These are phyloP conservation scores for Thunnus thynnus DNA, from an alignment of 2,113 vertebrate species.

Conservation along the genomic window DNA sequence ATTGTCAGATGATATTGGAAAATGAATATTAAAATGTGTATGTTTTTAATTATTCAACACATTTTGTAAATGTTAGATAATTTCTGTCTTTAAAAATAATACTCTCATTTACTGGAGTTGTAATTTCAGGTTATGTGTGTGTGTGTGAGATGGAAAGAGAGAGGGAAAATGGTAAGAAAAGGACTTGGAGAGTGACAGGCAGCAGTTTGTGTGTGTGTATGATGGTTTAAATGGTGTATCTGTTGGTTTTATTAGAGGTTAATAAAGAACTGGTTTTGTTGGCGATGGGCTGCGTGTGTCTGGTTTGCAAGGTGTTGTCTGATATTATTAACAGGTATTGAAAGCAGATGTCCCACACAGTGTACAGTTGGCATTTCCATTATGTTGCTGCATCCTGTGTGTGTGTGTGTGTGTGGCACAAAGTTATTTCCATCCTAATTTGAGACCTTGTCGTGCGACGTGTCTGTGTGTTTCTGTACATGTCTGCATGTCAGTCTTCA, in stretches of 20 bases:
- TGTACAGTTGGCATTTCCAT: slow-evolving; percentile 20
- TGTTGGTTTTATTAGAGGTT: not conserved
- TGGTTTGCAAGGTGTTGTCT: not conserved
- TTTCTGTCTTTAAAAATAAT: no score
- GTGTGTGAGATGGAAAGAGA: no score
- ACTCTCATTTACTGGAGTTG: no score
- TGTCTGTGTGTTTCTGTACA: slow-evolving; percentile 6
- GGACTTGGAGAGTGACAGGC: no score
- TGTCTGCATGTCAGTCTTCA: slow-evolving; percentile 6
- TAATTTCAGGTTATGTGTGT: no score
- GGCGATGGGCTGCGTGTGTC: slow-evolving; percentile 6
- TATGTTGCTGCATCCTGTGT: slow-evolving; percentile 15
- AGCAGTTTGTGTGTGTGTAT: not conserved
- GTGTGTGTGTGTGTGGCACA: not conserved
- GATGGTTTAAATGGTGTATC: not conserved
- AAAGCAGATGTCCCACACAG: slow-evolving; percentile 24
- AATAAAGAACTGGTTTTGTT: not conserved
- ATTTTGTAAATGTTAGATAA: no score
- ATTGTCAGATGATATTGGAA: no score
- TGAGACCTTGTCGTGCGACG: slow-evolving; percentile 2
- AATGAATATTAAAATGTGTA: no score
- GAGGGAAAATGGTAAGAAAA: no score
- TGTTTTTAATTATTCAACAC: no score
- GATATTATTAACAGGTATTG: slow-evolving; percentile 34
- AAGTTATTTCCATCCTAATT: slow-evolving; percentile 44